Evolutionary conservation across 2,888 invertebrate species (phyloP), one percentile per base, ranked within the genome.

Genomic region (Habroteleia sp.): DNA sequence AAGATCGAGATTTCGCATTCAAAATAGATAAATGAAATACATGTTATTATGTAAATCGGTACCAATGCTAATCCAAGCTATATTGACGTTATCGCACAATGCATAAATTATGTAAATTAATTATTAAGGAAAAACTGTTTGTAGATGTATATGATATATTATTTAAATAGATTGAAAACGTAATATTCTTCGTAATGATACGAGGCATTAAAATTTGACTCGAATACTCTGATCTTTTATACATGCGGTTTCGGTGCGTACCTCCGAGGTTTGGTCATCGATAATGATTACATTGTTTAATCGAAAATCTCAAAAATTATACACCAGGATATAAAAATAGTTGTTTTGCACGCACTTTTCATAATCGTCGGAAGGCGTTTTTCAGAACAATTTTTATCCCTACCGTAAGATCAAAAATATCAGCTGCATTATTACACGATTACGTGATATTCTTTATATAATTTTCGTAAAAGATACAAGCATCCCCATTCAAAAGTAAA

Each of bases 351-450:
- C 4, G 20, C 2, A 20, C 27, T 62, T 27, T 31, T 31, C 16
- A 29, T 66, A 46, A 66, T 66, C 39, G 48, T 39, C 29, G 27
- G 11, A 39, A 65, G 35, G 54, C 58, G 48, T 48, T 11, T 42
- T 33, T 10, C 31, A 25, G 5, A 23, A 33, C 14, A 4, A 31
- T 56, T 56, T 56, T 48, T 48, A 39, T 46, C 48, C 17, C 8
- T 14, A 17, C 20, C 8, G 16, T 33, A 16, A 37, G 56, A 39
- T 31, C 42, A 29, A 68, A 25, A 31, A 14, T 66, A 56, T 39
- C 46, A 56, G 42, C 37, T 46, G 56, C 56, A 31, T 56, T 66
- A 56, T 56, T 66, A 66, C 48, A 56, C 41, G 66, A 66, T 66
- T 66, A 56, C 41, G 23, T 11, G 48, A 37, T 16, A 48, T 66